Evolutionary conservation across 64 coral and sea anemone genomes (phyloP).

Genomic region (Pachyseris speciosa): DNA sequence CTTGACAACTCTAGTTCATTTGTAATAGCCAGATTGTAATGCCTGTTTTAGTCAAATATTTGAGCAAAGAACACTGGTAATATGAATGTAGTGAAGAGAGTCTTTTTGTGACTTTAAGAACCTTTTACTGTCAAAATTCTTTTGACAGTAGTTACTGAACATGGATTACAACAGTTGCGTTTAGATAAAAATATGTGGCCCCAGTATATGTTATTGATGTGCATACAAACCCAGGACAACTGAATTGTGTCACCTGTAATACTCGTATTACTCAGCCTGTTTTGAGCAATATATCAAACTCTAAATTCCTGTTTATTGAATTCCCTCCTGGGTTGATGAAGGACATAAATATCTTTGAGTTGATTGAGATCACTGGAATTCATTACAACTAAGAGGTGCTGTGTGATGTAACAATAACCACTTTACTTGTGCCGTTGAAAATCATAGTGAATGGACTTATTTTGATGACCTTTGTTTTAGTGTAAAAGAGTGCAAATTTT

Average conservation of each 20-base stretch:
- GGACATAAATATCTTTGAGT: not conserved
- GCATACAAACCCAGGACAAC: not conserved
- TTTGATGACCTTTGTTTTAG: not conserved
- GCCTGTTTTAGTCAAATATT: too few relatives aligned
- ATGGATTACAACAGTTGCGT: too few relatives aligned
- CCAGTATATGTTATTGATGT: not conserved
- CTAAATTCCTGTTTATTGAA: conserved; percentile 43
- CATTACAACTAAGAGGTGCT: too few relatives aligned
- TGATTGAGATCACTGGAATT: too few relatives aligned
- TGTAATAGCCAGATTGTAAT: too few relatives aligned
- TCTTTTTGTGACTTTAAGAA: not conserved
- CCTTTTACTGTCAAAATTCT: conserved; percentile 12
- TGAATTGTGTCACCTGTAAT: conserved; percentile 1
- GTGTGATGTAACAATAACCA: too few relatives aligned
- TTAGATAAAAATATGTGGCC: conserved; percentile 13
- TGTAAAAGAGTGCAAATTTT: not conserved
- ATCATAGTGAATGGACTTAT: conserved; percentile 18
- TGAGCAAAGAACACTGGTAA: conserved; percentile 15
- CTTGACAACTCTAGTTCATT: too few relatives aligned
- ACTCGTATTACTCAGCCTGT: conserved; percentile 18
- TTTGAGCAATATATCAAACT: conserved; percentile 22
- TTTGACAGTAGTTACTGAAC: too few relatives aligned
- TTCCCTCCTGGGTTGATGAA: conserved; percentile 5
- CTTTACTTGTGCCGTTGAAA: conserved; percentile 6
- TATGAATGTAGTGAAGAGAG: not conserved